These are phyloP conservation scores for Drosophila insularis DNA, from an alignment of 1,140 invertebrate species.

Conservation along the genomic window DNA sequence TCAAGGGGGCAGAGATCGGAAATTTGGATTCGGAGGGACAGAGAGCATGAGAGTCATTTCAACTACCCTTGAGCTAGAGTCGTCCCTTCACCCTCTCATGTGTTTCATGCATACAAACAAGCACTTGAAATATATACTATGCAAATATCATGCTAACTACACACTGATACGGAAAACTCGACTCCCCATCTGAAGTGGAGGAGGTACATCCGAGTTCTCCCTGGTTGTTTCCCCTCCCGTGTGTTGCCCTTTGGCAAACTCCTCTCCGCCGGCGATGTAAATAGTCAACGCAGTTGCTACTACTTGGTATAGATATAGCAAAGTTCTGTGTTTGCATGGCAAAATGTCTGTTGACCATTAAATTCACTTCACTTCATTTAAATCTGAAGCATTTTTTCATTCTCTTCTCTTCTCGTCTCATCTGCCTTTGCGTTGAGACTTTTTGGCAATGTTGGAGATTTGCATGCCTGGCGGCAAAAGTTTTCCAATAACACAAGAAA, in stretches of 20 bases:
- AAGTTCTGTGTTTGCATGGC: constrained; percentile 50
- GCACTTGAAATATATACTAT: constrained; percentile 79
- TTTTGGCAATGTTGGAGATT: constrained; percentile 34
- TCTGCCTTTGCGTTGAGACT: constrained; percentile 6
- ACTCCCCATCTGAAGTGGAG: constrained; percentile 23
- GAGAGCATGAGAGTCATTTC: background rate
- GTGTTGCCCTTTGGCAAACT: background rate
- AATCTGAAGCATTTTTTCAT: constrained; percentile 71
- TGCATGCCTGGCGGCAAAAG: constrained; percentile 61
- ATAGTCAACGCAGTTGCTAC: constrained; percentile 39
- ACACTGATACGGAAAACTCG: constrained; percentile 61
- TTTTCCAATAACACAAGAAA: constrained; percentile 75
- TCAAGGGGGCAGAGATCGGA: background rate
- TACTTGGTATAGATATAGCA: constrained; percentile 20
- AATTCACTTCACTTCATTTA: constrained; percentile 82
- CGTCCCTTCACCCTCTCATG: background rate
- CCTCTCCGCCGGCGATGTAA: constrained; percentile 35
- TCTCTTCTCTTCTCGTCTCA: background rate
- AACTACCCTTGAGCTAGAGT: constrained; percentile 6
- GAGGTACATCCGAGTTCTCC: constrained; percentile 3
- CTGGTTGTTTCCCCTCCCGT: background rate
- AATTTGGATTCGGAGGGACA: background rate
- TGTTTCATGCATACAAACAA: constrained; percentile 72
- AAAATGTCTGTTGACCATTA: constrained; percentile 81
- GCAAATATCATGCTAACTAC: constrained; percentile 63